Evolutionary conservation across 2,888 invertebrate genomes (phyloP).

Genomic region (Parascotia fuliginaria): DNA sequence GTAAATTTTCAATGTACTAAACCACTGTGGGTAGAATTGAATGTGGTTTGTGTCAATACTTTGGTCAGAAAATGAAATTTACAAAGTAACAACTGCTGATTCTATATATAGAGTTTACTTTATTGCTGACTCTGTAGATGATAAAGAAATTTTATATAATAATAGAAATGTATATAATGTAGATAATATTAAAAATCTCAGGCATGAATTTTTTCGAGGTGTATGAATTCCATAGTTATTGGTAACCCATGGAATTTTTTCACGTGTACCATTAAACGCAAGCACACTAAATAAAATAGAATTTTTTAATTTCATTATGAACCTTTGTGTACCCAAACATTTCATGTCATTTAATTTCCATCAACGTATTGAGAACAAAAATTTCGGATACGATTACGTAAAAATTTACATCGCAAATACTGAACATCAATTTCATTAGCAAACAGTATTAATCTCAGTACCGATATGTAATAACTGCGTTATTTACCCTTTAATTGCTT

Average conservation of each 20-base stretch:
- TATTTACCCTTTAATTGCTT: slow-evolving; percentile 54
- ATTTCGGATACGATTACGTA: slow-evolving; percentile 27
- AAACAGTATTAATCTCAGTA: slow-evolving; percentile 57
- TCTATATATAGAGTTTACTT: too few species aligned
- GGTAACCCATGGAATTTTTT: too few species aligned
- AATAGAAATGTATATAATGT: too few species aligned
- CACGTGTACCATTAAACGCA: too few species aligned
- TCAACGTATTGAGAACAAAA: slow-evolving; percentile 28
- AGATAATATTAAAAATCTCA: too few species aligned
- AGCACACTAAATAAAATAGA: too few species aligned
- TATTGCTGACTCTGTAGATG: too few species aligned
- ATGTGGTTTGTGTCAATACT: slow-evolving; percentile 9
- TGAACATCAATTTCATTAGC: slow-evolving; percentile 57
- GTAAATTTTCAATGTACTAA: slow-evolving; percentile 57
- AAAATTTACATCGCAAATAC: slow-evolving; percentile 52
- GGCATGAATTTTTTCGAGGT: too few species aligned
- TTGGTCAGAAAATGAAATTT: not conserved
- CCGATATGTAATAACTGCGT: slow-evolving; percentile 48
- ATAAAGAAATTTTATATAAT: too few species aligned
- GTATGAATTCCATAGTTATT: too few species aligned
- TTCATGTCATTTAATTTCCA: slow-evolving; percentile 12
- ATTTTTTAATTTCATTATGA: too few species aligned
- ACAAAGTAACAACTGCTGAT: not conserved
- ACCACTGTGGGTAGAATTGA: slow-evolving; percentile 48
- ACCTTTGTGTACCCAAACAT: not conserved